Conservation (phyloP, 2,888 invertebrate species). For the Schizaphis graminum region DNA sequence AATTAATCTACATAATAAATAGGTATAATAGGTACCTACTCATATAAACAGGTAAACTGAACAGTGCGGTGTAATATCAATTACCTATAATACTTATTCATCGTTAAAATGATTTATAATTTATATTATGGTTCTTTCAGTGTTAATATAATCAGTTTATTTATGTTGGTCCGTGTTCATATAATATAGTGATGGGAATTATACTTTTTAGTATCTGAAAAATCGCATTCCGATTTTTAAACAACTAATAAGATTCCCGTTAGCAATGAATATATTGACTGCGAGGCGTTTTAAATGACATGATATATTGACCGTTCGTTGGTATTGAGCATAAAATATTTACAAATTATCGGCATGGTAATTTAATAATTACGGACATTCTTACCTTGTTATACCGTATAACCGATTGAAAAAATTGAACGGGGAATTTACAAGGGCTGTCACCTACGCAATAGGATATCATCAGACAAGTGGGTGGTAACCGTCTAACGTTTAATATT, state of each 20-base stretch:
- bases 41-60: not conserved
- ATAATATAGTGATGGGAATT: not conserved
- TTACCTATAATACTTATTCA: not conserved
- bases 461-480: conserved; percentile 18
- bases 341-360: conserved; percentile 30
- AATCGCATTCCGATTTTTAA: conserved; percentile 32
- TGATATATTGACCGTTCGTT: conserved; percentile 16
- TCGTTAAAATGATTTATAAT: conserved; percentile 39
- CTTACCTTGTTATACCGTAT: not conserved
- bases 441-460: conserved; percentile 38
- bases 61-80: not conserved
- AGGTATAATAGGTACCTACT: not conserved
- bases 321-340: conserved; percentile 4
- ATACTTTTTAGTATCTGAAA: not conserved
- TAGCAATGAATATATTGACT: not conserved
- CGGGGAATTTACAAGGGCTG: not conserved
- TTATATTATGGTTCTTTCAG: not conserved
- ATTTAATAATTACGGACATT: conserved; percentile 16
- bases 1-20: not conserved
- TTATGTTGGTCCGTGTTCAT: not conserved
- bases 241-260: conserved; percentile 48
- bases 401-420: not conserved
- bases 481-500: not conserved
- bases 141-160: conserved; percentile 22
- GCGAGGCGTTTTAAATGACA: conserved; percentile 44